A percentile compares a stretch with the other conserved stretches of the same genome.
Evolutionary conservation across 2,888 invertebrate species (phyloP).

Genomic region (Rhodophaea formosa): DNA sequence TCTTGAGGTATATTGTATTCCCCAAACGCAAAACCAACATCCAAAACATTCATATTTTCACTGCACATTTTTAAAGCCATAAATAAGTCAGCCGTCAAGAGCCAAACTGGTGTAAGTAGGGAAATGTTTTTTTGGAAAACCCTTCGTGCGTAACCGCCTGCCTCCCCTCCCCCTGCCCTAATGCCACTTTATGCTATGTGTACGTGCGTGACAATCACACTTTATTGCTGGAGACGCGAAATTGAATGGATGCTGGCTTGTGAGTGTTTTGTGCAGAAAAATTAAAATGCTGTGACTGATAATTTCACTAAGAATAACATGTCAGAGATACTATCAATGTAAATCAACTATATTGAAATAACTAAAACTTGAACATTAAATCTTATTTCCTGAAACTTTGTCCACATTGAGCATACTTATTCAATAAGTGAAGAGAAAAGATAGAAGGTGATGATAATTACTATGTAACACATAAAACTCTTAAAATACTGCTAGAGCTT

Average conservation of each 20-base stretch:
- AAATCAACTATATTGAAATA: no score
- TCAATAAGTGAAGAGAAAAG: no score
- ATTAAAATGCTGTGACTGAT: neutral
- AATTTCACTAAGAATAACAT: neutral
- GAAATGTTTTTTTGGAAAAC: slow-evolving; percentile 58
- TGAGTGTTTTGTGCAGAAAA: slow-evolving; percentile 31
- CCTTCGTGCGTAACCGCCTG: slow-evolving; percentile 63
- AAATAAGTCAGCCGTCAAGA: slow-evolving; percentile 26
- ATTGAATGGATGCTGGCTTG: slow-evolving; percentile 60
- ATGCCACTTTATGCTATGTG: slow-evolving; percentile 64
- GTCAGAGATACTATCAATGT: neutral
- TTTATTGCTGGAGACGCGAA: slow-evolving; percentile 66
- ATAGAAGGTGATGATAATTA: no score
- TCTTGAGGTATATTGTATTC: neutral
- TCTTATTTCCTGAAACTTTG: no score
- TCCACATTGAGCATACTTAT: no score
- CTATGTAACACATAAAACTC: no score
- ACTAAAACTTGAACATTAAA: no score
- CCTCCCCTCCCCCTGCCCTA: slow-evolving; percentile 34
- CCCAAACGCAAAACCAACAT: neutral
- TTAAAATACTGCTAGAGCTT: no score
- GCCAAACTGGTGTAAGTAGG: slow-evolving; percentile 37
- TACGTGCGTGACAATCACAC: slow-evolving; percentile 80
- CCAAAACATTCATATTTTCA: slow-evolving; percentile 10
- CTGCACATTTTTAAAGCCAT: slow-evolving; percentile 6